Base-by-base conservation (phyloP, 2,888 invertebrate genomes). In the Oxytorus armatus region DNA sequence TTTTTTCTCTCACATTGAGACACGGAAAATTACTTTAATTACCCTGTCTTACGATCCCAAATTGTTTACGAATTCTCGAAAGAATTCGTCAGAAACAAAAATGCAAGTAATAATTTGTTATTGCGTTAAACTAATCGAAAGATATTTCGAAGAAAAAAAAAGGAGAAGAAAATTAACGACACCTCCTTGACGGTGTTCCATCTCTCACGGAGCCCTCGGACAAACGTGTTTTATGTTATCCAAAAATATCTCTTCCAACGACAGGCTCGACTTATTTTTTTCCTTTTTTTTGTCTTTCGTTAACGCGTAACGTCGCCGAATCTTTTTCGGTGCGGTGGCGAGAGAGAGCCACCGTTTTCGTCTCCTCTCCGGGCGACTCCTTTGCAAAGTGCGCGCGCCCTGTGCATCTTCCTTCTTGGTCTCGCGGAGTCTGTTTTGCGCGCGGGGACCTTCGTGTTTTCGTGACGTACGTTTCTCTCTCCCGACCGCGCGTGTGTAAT, bases 231-330 rank as follows among this genome's bases (percentile, higher is more conserved):
- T 65, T 65, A 63, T 44, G 44, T 73, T 68, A 61, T 61, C 75
- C 49, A 59, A 59, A 68, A 75, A 68, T 68, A 68, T 59, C 55
- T 25, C 47, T n/a, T n/a, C 21, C 23, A 53, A 25, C 63, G 63
- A 55, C 63, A 73, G 61, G 53, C 63, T 36, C 72, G 11, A 25
- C 42, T 29, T 44, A 29, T 53, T 11, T 53, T 51, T 23, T 39
- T 23, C 7, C 42, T 23, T 63, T 63, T 23, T 29, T 47, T 57
- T 44, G 42, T 25, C 44, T 73, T 63, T 59, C 57, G 57, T 73
- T 79, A 72, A 79, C 68, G 79, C 76, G 81, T 68, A 76, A 82
- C 76, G 79, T 79, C 76, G 33, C 72, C 72, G 65, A 70, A 65
- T 74, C 78, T 72, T 77, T 77, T 68, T 53, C 73, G 42, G 59